Evolutionary conservation across 2,113 vertebrate species (phyloP).

Genomic region (Lamprologus sp.): DNA sequence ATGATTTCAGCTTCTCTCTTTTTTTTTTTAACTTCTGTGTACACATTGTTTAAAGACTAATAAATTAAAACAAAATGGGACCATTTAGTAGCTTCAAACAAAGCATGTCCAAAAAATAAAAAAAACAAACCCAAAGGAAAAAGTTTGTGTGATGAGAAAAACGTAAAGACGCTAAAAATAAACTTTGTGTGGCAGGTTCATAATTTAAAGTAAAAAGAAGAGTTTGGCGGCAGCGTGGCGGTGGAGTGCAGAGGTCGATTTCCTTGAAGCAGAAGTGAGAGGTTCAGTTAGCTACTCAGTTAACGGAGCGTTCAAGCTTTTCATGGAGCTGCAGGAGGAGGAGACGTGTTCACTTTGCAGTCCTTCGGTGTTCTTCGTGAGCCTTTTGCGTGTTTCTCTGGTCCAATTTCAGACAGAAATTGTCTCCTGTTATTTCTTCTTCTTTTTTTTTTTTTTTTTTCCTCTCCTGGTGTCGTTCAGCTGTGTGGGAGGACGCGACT

Average conservation of each 20-base stretch:
- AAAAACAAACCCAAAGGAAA: background rate
- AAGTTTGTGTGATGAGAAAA: background rate
- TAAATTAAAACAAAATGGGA: conserved; percentile 55
- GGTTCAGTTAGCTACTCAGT: background rate
- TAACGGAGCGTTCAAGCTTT: background rate
- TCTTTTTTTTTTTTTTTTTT: rapidly evolving
- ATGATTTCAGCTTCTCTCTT: background rate
- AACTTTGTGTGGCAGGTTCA: conserved; percentile 9
- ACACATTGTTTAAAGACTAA: conserved; percentile 38
- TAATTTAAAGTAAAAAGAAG: conserved; percentile 38
- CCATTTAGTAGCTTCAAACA: conserved; percentile 51
- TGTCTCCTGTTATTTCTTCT: background rate
- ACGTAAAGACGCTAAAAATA: background rate
- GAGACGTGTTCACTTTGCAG: background rate
- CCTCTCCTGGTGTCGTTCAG: conserved; percentile 4
- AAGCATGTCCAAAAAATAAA: background rate
- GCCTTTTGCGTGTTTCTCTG: background rate
- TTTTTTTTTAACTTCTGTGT: background rate
- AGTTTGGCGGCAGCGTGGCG: conserved; percentile 10
- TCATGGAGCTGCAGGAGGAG: background rate
- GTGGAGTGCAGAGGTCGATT: background rate
- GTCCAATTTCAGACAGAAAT: conserved; percentile 7
- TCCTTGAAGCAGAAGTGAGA: conserved; percentile 2
- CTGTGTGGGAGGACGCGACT: background rate
- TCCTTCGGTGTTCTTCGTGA: conserved; percentile 14